Base-by-base conservation (phyloP, 2,797 vertebrate genomes). In the Knipowitschia caucasica region DNA sequence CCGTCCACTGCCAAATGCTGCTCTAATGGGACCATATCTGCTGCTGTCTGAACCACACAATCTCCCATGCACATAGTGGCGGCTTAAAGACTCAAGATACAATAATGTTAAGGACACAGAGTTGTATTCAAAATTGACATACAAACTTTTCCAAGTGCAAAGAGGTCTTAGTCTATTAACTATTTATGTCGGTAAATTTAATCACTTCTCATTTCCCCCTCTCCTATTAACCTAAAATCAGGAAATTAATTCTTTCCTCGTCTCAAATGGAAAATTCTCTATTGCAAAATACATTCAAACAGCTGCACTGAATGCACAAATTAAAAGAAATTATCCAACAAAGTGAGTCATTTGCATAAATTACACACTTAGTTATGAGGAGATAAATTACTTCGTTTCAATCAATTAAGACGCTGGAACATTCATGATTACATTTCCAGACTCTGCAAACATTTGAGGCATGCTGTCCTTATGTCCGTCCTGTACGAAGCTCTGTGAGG, bases 291-390 rank as follows among this genome's bases (percentile, higher is more conserved):
- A 78, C 73, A 86, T 85, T 83, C 70, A 80, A 82, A 81, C 78
- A 80, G 75, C 78, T 77, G 81, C 71, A 78, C 77, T 85, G 78
- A 86, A 82, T 77, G 74, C 70, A 80, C 81, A 69, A 89, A 89
- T 91, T 86, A 89, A 89, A 89, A 88, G 84, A 88, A 87, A 91
- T 91, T 89, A 91, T 78, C 80, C 82, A 88, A 93, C 86, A 92
- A 93, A 93, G 92, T 91, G 90, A 86, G 80, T 91, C 91, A 94
- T 95, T 94, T 95, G 89, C 93, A 94, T 95, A 94, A 90, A 96
- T 95, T 95, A 93, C 92, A 95, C 91, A 95, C 84, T 85, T 82
- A 75, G 85, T 91, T 91, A 91, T 9, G 44, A 75, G 72, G 69
- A 64, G 79, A 81, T 82, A 85, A 80, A 88, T 87, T 87, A 83